Conservation (phyloP, 2,113 vertebrate genomes). For the Perca fluviatilis region DNA sequence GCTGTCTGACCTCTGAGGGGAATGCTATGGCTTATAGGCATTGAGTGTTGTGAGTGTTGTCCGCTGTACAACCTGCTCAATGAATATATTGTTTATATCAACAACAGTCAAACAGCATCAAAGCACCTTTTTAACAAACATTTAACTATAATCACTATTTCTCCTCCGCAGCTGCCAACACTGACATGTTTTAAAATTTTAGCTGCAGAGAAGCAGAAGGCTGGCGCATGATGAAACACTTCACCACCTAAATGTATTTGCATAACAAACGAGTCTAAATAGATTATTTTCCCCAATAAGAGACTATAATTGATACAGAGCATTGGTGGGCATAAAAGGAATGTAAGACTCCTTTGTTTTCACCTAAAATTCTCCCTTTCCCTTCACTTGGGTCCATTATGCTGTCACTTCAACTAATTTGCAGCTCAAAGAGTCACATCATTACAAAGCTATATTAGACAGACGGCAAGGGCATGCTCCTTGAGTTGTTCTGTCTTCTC, state of each 20-base stretch:
- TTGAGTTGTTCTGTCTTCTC: conserved; percentile 50
- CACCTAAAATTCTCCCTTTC: conserved; percentile 50
- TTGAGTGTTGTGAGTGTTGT: neutral
- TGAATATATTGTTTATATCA: neutral
- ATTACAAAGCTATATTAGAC: conserved; percentile 60
- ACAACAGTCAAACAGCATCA: conserved; percentile 33
- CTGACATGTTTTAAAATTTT: conserved; percentile 48
- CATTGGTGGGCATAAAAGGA: conserved; percentile 55
- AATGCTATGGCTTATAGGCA: neutral
- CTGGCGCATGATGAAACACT: conserved; percentile 55
- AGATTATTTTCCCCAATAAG: conserved; percentile 71
- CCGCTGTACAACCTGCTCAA: neutral
- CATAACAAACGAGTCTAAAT: conserved; percentile 72
- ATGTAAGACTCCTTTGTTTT: conserved; percentile 72
- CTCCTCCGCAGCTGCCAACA: conserved; percentile 40
- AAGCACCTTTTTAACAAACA: conserved; percentile 36
- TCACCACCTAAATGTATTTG: conserved; percentile 64
- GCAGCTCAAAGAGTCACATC: conserved; percentile 78
- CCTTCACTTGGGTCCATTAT: conserved; percentile 68
- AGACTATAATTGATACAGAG: conserved; percentile 73
- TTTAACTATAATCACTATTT: conserved; percentile 48
- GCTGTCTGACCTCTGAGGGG: neutral
- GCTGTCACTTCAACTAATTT: conserved; percentile 76
- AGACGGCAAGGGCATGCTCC: conserved; percentile 59
- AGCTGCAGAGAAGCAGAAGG: conserved; percentile 33